phyloP scores from a whole-genome alignment of 2,797 vertebrate genomes.

The Anguilla marmorata region DNA sequence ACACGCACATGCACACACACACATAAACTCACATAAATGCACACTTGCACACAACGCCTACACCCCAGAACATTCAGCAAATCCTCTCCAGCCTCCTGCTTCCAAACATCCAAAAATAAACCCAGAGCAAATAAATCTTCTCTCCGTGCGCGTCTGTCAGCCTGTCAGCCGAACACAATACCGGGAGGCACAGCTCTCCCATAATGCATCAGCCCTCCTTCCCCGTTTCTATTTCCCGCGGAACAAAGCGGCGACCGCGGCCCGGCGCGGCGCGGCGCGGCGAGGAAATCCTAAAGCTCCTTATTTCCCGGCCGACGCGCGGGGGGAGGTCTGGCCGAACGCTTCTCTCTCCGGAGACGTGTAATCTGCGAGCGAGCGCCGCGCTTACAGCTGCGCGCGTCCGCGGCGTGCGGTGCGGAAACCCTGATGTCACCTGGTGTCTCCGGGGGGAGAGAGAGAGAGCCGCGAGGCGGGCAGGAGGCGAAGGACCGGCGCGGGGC shows the following conservation, averaged over 20 bases:
- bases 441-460: background rate
- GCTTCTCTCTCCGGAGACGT: background rate
- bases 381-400: background rate
- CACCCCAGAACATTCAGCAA: background rate
- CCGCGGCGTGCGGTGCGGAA: background rate
- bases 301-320: background rate
- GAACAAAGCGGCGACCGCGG: background rate
- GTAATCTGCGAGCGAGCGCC: background rate
- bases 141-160: background rate
- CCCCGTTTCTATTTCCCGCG: background rate
- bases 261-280: background rate
- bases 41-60: background rate
- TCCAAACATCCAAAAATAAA: background rate
- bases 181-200: background rate
- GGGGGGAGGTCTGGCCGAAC: background rate
- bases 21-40: background rate
- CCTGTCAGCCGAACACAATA: background rate
- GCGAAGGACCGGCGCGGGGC: background rate
- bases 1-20: background rate
- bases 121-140: slow-evolving; percentile 13
- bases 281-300: background rate
- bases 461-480: background rate
- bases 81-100: background rate
- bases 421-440: slow-evolving; percentile 12
- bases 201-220: slow-evolving; percentile 12